phyloP scores from a whole-genome alignment of 2,888 invertebrate species.

The Erebia epiphron region DNA sequence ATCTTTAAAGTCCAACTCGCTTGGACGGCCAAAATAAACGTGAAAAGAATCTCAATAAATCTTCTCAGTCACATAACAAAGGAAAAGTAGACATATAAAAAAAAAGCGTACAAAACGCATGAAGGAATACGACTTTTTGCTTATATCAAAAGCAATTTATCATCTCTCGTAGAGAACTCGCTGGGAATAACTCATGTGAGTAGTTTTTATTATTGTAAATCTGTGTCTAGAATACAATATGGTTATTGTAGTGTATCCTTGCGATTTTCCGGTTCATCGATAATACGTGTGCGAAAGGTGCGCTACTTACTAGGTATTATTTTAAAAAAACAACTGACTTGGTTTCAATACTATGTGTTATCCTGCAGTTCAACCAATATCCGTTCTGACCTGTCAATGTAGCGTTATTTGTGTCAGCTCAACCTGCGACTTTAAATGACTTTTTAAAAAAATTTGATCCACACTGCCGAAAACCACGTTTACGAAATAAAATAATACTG shows the following conservation, averaged over 20 bases:
- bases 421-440: too few species aligned
- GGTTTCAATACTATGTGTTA: too few species aligned
- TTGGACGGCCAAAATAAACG: background rate
- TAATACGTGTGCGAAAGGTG: background rate
- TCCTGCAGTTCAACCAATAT: too few species aligned
- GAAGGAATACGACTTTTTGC: slow-evolving; percentile 28
- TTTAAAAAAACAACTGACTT: too few species aligned
- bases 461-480: too few species aligned
- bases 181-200: background rate
- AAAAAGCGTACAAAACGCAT: slow-evolving; percentile 25
- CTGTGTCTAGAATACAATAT: slow-evolving; percentile 13
- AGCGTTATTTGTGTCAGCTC: too few species aligned
- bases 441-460: too few species aligned
- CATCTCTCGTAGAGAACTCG: slow-evolving; percentile 22
- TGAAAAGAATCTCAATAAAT: slow-evolving; percentile 29
- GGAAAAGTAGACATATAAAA: slow-evolving; percentile 28
- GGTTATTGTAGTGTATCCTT: background rate
- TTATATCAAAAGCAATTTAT: slow-evolving; percentile 27
- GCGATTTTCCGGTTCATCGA: background rate
- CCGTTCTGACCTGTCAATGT: too few species aligned
- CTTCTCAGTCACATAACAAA: slow-evolving; percentile 28
- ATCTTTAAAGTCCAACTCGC: slow-evolving; percentile 9
- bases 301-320: too few species aligned
- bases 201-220: slow-evolving; percentile 19
- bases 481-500: too few species aligned